Evolutionary conservation across 2,888 invertebrate species (phyloP).

Genomic region (Drosophila meridionalis): DNA sequence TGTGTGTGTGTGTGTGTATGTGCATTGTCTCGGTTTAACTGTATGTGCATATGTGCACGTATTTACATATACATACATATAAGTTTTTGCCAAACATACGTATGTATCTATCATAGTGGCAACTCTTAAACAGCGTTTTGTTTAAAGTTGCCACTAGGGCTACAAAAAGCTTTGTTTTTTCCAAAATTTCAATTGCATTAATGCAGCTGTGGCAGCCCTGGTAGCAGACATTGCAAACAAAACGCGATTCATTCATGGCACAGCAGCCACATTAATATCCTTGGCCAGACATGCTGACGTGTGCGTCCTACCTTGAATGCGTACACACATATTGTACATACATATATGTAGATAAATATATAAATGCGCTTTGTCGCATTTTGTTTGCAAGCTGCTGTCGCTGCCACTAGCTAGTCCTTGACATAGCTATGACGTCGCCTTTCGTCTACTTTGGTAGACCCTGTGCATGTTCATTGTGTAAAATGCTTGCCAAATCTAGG

Average conservation of each 20-base stretch:
- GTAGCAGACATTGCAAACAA: conserved; percentile 26
- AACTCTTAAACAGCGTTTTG: conserved; percentile 30
- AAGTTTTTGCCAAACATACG: neutral
- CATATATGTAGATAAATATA: conserved; percentile 13
- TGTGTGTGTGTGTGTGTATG: conserved; percentile 9
- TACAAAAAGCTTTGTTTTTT: conserved; percentile 15
- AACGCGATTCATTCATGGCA: conserved; percentile 62
- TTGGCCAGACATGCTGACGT: conserved; percentile 69
- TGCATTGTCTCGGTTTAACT: conserved; percentile 21
- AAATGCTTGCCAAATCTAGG: conserved; percentile 66
- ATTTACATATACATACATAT: neutral
- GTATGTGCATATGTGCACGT: conserved; percentile 3
- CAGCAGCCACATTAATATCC: conserved; percentile 53
- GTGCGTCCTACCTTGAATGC: conserved; percentile 49
- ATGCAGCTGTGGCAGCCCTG: conserved; percentile 12
- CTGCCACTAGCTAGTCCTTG: conserved; percentile 62
- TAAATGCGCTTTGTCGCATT: conserved; percentile 27
- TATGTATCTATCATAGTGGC: conserved; percentile 31
- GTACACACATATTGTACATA: conserved; percentile 15
- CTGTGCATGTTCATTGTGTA: conserved; percentile 70
- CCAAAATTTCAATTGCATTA: conserved; percentile 7
- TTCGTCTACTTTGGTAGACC: conserved; percentile 42
- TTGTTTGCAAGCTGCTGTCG: conserved; percentile 30
- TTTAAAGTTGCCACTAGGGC: conserved; percentile 29
- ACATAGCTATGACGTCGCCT: conserved; percentile 65